Evolutionary conservation across 1,140 invertebrate species (phyloP).

Genomic region (Neomicropteryx cornuta): DNA sequence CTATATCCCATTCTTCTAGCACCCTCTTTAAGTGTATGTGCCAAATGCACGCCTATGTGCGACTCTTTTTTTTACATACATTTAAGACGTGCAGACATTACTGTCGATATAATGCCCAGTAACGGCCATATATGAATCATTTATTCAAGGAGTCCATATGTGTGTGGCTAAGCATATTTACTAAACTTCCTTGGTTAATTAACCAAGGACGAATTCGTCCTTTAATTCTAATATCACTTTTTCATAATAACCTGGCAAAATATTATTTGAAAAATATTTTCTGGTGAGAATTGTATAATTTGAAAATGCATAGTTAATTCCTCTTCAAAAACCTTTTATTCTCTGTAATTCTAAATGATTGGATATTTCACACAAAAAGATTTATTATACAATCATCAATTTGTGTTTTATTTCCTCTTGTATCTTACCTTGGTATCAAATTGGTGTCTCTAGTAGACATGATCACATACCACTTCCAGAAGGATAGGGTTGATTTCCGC

Average conservation of each 20-base stretch:
- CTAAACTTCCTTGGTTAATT: not conserved
- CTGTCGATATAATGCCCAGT: constrained; percentile 15
- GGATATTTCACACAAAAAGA: constrained; percentile 9
- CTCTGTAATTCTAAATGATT: constrained; percentile 14
- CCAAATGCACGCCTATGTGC: not conserved
- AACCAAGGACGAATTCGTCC: not conserved
- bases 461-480: too few relatives aligned
- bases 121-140: constrained; percentile 11
- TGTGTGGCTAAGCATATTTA: constrained; percentile 13
- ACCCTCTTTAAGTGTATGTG: constrained; percentile 9
- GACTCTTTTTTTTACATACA: too few relatives aligned
- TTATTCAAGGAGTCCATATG: constrained; percentile 14
- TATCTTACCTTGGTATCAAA: too few relatives aligned
- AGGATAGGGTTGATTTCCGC: too few relatives aligned
- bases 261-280: constrained; percentile 9
- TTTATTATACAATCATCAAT: constrained; percentile 7
- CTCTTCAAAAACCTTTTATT: constrained; percentile 10
- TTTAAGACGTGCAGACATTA: constrained; percentile 8
- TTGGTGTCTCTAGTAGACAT: too few relatives aligned
- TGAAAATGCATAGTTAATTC: constrained; percentile 9
- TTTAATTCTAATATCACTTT: constrained; percentile 1
- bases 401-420: constrained; percentile 8
- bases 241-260: constrained; percentile 12
- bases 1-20: constrained; percentile 14
- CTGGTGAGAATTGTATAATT: constrained; percentile 11